These are phyloP conservation scores for Trochalopteron elliotii DNA, from an alignment of 2,113 vertebrate genomes.

Conservation along the genomic window DNA sequence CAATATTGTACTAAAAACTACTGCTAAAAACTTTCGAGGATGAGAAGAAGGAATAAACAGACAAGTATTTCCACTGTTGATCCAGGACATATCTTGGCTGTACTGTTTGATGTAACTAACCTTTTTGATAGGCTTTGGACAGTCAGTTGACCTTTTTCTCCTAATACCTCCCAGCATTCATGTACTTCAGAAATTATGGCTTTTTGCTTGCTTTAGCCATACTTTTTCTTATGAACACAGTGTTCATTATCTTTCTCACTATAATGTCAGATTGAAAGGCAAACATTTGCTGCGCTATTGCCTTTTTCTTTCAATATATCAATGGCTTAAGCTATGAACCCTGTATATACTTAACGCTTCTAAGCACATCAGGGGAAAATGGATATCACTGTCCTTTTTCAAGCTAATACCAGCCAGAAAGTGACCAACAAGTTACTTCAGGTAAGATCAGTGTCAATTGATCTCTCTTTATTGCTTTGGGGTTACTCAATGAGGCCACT, in stretches of 20 bases:
- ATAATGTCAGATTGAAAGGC: constrained; percentile 41
- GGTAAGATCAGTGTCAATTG: not conserved
- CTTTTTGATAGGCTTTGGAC: not conserved
- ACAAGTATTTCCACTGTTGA: not conserved
- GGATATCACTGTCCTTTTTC: not conserved
- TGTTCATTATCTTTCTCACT: constrained; percentile 21
- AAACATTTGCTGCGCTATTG: constrained; percentile 28
- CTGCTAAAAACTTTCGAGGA: not conserved
- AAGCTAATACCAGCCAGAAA: not conserved
- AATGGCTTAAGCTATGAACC: constrained; percentile 11
- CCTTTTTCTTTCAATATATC: constrained; percentile 15
- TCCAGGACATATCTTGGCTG: not conserved
- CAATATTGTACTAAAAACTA: not conserved
- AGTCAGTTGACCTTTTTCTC: constrained; percentile 44
- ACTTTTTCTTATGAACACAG: not conserved
- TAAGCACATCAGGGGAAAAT: not conserved
- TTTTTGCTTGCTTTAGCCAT: constrained; percentile 42
- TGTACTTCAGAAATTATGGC: not conserved
- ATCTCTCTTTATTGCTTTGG: not conserved
- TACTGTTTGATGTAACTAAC: not conserved
- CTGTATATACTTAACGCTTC: not conserved
- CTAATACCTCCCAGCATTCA: constrained; percentile 26
- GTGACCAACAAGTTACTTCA: not conserved
- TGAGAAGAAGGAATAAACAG: not conserved
- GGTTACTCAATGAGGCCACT: not conserved